These are phyloP conservation scores for Eptatretus burgeri DNA, from an alignment of 2,113 vertebrate species.

Conservation along the genomic window DNA sequence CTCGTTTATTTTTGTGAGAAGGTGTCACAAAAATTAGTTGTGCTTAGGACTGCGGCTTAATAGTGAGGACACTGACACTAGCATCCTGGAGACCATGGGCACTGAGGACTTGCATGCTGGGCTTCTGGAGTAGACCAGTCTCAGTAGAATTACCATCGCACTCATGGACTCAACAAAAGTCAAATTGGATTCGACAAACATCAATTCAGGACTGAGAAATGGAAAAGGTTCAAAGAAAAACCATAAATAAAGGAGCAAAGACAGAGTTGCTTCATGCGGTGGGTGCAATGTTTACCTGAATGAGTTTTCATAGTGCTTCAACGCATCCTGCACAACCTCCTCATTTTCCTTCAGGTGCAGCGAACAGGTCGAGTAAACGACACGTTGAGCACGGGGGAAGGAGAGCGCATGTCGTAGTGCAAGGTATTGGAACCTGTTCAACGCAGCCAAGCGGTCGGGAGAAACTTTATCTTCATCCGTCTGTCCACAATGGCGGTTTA, in stretches of 20 bases:
- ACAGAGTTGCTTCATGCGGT: background rate
- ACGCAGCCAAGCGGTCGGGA: constrained; percentile 22
- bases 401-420: constrained; percentile 31
- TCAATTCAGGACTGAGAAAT: background rate
- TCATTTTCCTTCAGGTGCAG: constrained; percentile 56
- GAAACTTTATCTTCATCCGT: constrained; percentile 12
- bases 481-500: constrained; percentile 17
- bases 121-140: background rate
- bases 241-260: background rate
- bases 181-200: background rate
- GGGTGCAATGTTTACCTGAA: constrained; percentile 29
- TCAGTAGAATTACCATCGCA: background rate
- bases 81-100: too few species aligned
- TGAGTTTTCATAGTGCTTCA: constrained; percentile 18
- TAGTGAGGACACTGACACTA: too few species aligned
- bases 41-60: too few species aligned
- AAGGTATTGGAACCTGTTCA: constrained; percentile 44
- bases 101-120: background rate
- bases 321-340: constrained; percentile 27
- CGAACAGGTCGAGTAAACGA: constrained; percentile 82
- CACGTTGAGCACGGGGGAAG: constrained; percentile 33
- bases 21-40: too few species aligned
- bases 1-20: background rate
- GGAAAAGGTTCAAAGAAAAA: background rate
- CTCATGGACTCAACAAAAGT: background rate